Base-by-base conservation (phyloP, 2,113 vertebrate species). In the Corythoichthys haematopterus region DNA sequence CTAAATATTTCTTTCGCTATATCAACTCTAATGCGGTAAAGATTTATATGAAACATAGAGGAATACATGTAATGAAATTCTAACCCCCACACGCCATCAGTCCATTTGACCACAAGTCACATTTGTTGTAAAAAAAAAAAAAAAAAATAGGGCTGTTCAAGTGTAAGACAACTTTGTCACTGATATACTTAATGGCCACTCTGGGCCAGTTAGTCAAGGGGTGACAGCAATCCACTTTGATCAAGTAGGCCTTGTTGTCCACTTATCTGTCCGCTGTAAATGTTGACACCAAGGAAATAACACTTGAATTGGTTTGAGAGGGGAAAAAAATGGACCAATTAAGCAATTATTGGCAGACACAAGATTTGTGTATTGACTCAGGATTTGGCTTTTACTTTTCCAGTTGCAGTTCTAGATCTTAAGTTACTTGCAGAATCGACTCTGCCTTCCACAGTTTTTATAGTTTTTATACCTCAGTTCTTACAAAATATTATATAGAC, bases 1-100 rank as follows among this genome's bases (percentile, higher is more conserved):
- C 20, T 28, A 28, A 28, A 28, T 28, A 28, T 28, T 28, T 28
- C 20, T 28, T 28, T 28, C 20, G 20, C 20, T 28, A 28, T 28
- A 28, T 28, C 45, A 46, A 46, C 45, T 46, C 8, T 11, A 46
- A 86, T 88, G 72, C 78, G 85, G 84, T 76, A 78, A 64, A 77
- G 74, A 80, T 81, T 69, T 73, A 79, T 75, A 72, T 20, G 28
- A 62, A 70, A 60, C 47, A 71, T 65, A 66, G 71, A 80, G 78
- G 68, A 77, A 69, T 74, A 68, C 70, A 52, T 70, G 79, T 20
- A 64, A 45, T 61, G 75, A 35, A 71, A 57, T 60, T 52, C 45
- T 61, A 61, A 46, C 50, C 65, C 36, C 69, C 78, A 50, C 59
- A 66, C 72, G 75, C 48, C 61, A 65, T 76, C 70, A 64, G 65